Evolutionary conservation across 2,797 vertebrate genomes (phyloP), one percentile per base, ranked within the genome.

Genomic region (Oreochromis mossambicus): DNA sequence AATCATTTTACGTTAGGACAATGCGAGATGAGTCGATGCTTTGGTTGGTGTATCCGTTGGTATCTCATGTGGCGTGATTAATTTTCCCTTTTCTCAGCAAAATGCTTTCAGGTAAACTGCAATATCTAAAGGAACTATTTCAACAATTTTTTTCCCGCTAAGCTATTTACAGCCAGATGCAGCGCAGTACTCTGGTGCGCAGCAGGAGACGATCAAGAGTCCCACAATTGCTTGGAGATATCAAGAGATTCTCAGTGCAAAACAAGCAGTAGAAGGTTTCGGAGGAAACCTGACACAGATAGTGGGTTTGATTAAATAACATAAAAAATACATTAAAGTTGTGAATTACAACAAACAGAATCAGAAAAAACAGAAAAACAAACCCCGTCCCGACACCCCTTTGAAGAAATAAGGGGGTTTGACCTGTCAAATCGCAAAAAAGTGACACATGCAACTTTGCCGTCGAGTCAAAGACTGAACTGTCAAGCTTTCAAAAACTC

Each of bases 41-140:
- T 96, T 94, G 94, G 95, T 95, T 94, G 87, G 87, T 88, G 82
- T 89, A 85, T 91, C 85, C 87, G 92, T 94, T 94, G 84, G 85
- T 88, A 88, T 92, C 89, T 92, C 88, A 91, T 68, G 83, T 93
- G 86, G 89, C 84, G 84, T 86, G 85, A 56, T 84, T 80, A 51
- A 81, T 87, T 85, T 92, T 90, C 87, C 93, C 88, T 90, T 90
- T 92, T 93, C 83, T 88, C 80, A 86, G 91, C 86, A 88, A 92
- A 93, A 93, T 89, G 84, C 90, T 90, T 91, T 81, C 58, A 84
- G 80, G 84, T 89, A 77, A 90, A 82, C 87, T 86, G 89, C 21
- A 92, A 90, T 89, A 90, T 93, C 88, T 83, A 90, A 85, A 92
- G 83, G 80, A 83, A 90, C 84, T 81, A 82, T 82, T 88, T 88